phyloP scores from a whole-genome alignment of 2,888 invertebrate species.

The Drosophila quinaria region DNA sequence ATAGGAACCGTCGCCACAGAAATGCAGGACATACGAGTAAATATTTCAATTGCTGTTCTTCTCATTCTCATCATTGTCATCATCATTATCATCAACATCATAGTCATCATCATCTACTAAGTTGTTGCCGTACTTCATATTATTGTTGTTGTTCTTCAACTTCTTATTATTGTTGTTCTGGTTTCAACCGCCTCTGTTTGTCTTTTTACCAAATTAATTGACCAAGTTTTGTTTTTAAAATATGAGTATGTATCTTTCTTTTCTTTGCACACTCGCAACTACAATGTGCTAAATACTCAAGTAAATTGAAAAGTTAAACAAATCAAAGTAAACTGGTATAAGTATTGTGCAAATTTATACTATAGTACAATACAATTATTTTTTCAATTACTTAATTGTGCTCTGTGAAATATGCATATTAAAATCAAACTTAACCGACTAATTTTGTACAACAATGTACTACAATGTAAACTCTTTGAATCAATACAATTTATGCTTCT shows the following conservation, averaged over 20 bases:
- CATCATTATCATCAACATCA: slow-evolving; percentile 10
- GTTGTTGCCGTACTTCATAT: slow-evolving; percentile 1
- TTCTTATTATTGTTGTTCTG: slow-evolving; percentile 7
- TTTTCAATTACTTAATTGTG: background rate
- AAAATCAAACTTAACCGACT: too few species aligned
- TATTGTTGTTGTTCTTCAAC: background rate
- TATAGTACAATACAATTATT: background rate
- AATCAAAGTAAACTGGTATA: background rate
- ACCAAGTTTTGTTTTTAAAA: slow-evolving; percentile 57
- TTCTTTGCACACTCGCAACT: background rate
- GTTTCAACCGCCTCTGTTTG: slow-evolving; percentile 25
- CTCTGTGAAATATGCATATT: too few species aligned
- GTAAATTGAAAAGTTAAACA: background rate
- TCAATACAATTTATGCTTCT: too few species aligned
- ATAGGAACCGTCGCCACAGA: slow-evolving; percentile 43
- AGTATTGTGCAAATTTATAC: background rate
- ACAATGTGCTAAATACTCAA: slow-evolving; percentile 16
- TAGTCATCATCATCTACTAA: slow-evolving; percentile 11
- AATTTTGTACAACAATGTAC: too few species aligned
- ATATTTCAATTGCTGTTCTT: slow-evolving; percentile 42
- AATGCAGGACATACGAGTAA: slow-evolving; percentile 28
- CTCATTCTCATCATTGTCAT: slow-evolving; percentile 11
- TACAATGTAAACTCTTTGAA: too few species aligned
- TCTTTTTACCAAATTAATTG: slow-evolving; percentile 61
- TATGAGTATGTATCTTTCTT: slow-evolving; percentile 8